These are phyloP conservation scores for Neosalanx taihuensis DNA, from an alignment of 2,797 vertebrate species.

Conservation along the genomic window DNA sequence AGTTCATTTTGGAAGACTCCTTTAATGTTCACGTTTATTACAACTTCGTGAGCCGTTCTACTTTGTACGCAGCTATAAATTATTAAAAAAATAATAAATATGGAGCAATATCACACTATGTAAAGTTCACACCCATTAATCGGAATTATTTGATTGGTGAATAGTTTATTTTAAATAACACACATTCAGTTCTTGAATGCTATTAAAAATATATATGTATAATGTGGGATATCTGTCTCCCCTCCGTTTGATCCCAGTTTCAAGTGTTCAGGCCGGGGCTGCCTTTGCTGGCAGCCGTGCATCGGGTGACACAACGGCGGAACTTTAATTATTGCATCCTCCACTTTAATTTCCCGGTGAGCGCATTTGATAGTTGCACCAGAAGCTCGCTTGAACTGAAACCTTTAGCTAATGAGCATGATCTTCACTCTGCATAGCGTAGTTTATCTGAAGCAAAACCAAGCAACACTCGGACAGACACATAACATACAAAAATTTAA, in stretches of 20 bases:
- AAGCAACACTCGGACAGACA: not conserved
- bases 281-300: too few species aligned
- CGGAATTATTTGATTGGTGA: too few species aligned
- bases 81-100: too few species aligned
- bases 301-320: not conserved
- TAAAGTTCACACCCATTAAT: too few species aligned
- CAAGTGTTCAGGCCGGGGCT: too few species aligned
- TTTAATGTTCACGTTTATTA: not conserved
- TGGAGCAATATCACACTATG: too few species aligned
- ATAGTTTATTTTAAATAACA: not conserved
- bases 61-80: too few species aligned
- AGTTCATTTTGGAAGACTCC: not conserved
- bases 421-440: not conserved
- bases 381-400: slow-evolving; percentile 34
- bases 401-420: slow-evolving; percentile 21
- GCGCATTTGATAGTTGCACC: not conserved
- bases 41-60: too few species aligned
- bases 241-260: too few species aligned
- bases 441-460: not conserved
- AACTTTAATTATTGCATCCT: not conserved
- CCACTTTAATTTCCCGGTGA: not conserved
- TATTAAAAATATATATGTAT: too few species aligned
- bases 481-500: not conserved
- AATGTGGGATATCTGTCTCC: too few species aligned
- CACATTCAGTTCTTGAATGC: too few species aligned